A percentile compares a stretch with the other conserved stretches of the same genome.
These are phyloP conservation scores for Cynopterus brachyotis DNA, from an alignment of 2,113 vertebrate species.

Conservation along the genomic window DNA sequence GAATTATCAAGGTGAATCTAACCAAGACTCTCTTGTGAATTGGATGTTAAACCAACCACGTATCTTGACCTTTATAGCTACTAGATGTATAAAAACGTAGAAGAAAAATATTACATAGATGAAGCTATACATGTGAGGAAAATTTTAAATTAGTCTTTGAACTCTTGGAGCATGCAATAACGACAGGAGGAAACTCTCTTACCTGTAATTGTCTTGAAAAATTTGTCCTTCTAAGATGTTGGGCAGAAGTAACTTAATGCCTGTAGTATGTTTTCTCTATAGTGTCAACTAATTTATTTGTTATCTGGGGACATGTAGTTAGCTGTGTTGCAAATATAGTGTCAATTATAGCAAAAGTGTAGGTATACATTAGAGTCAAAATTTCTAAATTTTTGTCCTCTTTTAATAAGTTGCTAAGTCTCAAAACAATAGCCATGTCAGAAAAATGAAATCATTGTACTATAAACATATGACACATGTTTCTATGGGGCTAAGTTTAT, in stretches of 20 bases:
- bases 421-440: neutral
- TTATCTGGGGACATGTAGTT: neutral
- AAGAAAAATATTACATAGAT: neutral
- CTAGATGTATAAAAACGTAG: no score
- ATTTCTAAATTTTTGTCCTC: constrained; percentile 5
- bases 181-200: neutral
- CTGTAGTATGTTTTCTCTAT: neutral
- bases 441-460: neutral
- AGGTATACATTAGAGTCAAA: neutral
- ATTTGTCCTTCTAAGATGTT: neutral
- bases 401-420: neutral
- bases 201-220: neutral
- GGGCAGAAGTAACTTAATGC: neutral
- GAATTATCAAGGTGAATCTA: neutral
- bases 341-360: neutral
- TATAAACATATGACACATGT: neutral
- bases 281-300: neutral
- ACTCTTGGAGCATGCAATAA: neutral
- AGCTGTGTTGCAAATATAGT: neutral
- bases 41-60: neutral
- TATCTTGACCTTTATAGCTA: neutral
- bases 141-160: neutral
- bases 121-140: neutral
- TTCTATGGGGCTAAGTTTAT: neutral
- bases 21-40: neutral